A percentile compares a stretch with the other conserved stretches of the same genome.
Conservation (phyloP, 2,113 vertebrate genomes). For the Halcyon malimbica region DNA sequence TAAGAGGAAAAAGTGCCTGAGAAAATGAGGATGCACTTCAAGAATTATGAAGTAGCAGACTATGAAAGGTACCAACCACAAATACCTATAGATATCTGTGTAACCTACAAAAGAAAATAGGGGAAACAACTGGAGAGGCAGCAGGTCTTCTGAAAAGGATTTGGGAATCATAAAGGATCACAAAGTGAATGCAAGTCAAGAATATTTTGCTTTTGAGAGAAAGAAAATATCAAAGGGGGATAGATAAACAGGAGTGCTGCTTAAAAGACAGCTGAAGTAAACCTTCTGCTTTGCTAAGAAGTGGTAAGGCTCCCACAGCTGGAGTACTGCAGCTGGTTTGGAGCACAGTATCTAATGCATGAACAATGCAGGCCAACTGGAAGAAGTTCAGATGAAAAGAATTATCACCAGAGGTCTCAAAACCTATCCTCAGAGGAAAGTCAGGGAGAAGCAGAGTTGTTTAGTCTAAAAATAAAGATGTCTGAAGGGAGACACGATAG, state of each 20-base stretch:
- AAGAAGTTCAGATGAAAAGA: constrained; percentile 41
- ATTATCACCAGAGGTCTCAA: constrained; percentile 26
- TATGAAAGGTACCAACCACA: not conserved
- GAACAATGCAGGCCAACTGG: not conserved
- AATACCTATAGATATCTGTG: not conserved
- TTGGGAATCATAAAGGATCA: not conserved
- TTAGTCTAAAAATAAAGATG: constrained; percentile 56
- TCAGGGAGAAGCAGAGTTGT: not conserved
- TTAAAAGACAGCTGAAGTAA: not conserved
- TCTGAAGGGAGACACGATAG: not conserved
- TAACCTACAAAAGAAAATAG: not conserved
- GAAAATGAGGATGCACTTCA: not conserved
- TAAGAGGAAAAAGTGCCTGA: not conserved
- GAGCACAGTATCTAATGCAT: not conserved
- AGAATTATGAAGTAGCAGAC: not conserved
- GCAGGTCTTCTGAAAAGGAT: not conserved
- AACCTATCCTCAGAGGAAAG: not conserved
- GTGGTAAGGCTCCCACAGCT: not conserved
- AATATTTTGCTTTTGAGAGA: not conserved
- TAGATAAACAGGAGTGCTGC: not conserved
- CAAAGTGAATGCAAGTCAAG: not conserved
- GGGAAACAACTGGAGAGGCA: not conserved
- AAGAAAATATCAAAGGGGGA: not conserved
- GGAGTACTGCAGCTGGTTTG: not conserved
- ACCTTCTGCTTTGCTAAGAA: not conserved